phyloP scores from a whole-genome alignment of 64 coral and sea anemone species.

The Actinia tenebrosa region DNA sequence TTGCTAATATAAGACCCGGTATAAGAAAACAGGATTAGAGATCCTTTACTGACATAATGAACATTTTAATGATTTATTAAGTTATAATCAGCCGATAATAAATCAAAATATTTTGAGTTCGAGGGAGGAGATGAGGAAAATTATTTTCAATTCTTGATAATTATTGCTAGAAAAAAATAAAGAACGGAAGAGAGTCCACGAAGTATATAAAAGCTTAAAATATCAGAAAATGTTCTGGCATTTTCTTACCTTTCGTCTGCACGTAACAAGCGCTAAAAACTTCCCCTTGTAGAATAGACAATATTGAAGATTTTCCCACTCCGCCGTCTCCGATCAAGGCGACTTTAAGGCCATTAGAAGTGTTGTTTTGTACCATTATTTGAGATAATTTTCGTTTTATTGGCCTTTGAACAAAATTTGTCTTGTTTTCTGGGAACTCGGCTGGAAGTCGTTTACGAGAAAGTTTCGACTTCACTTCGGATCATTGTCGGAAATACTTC shows the following conservation, averaged over 20 bases:
- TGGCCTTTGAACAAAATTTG: neutral
- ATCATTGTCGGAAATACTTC: neutral
- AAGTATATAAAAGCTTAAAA: too few species aligned
- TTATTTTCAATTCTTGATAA: too few species aligned
- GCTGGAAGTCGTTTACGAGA: neutral
- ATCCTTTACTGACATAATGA: too few species aligned
- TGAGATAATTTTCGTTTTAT: neutral
- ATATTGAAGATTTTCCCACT: constrained; percentile 22
- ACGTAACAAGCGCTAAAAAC: neutral
- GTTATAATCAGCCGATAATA: too few species aligned
- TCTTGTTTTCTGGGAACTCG: neutral
- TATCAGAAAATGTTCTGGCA: neutral
- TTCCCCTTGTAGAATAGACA: neutral
- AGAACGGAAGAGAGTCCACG: too few species aligned
- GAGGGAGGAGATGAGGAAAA: too few species aligned
- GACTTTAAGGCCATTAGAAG: neutral
- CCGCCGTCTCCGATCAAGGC: constrained; percentile 18
- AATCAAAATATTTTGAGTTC: too few species aligned
- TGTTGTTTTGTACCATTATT: neutral
- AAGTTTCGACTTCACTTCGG: neutral
- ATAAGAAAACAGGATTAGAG: too few species aligned
- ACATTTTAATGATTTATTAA: too few species aligned
- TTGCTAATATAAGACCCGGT: too few species aligned
- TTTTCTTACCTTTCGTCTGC: constrained; percentile 20
- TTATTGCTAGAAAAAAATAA: too few species aligned